Conservation (phyloP, 2,797 vertebrate species). For the Melanotaenia trifasciata region DNA sequence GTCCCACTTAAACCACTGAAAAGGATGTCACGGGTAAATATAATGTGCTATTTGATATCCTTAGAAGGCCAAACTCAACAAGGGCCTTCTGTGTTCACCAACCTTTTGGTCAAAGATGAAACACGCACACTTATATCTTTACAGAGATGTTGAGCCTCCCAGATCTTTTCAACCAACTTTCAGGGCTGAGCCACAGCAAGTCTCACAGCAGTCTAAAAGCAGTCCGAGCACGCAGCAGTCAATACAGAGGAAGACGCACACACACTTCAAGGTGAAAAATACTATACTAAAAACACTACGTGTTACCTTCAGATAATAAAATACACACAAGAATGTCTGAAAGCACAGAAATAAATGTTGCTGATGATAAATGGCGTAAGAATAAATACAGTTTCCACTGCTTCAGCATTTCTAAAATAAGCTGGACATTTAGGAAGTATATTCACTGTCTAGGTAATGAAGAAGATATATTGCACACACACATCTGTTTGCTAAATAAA, state of each 20-base stretch:
- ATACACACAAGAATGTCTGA: not conserved
- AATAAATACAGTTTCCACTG: not conserved
- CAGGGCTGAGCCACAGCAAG: slow-evolving; percentile 41
- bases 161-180: slow-evolving; percentile 36
- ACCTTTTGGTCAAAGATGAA: slow-evolving; percentile 50
- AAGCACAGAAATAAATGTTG: not conserved
- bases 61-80: slow-evolving; percentile 55
- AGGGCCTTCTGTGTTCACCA: slow-evolving; percentile 59
- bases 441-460: not conserved
- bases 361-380: not conserved
- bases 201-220: slow-evolving; percentile 18
- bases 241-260: slow-evolving; percentile 36
- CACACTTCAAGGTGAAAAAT: slow-evolving; percentile 24
- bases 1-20: slow-evolving; percentile 40
- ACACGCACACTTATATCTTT: slow-evolving; percentile 24
- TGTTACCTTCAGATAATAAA: not conserved
- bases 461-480: not conserved
- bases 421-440: not conserved
- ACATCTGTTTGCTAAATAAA: not conserved
- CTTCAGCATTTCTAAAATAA: not conserved
- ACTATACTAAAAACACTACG: not conserved
- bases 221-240: slow-evolving; percentile 16
- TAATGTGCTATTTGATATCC: slow-evolving; percentile 57
- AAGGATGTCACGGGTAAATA: slow-evolving; percentile 40
- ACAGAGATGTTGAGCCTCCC: slow-evolving; percentile 12